Percentiles rank a stretch among this genome's conserved stretches.
phyloP scores from a whole-genome alignment of 1,140 invertebrate genomes.

The Calycopis cecrops region DNA sequence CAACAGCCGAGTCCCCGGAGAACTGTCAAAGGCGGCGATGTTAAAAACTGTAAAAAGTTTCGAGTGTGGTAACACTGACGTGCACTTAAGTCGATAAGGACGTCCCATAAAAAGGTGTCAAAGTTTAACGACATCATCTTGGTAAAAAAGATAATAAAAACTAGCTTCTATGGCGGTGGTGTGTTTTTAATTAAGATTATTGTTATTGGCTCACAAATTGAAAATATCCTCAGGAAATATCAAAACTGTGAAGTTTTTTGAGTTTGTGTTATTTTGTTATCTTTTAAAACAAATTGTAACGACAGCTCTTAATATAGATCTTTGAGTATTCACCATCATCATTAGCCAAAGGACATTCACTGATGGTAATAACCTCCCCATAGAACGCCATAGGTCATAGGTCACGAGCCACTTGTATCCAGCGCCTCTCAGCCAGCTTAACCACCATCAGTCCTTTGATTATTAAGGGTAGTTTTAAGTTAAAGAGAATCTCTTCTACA shows the following conservation, averaged over 20 bases:
- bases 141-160: conserved; percentile 43
- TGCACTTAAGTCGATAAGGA: conserved; percentile 46
- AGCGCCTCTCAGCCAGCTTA: no score
- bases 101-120: conserved; percentile 52
- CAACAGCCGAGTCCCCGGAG: conserved; percentile 6
- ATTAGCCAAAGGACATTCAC: no score
- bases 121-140: conserved; percentile 48
- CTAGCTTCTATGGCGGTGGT: conserved; percentile 24
- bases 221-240: conserved; percentile 55
- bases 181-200: conserved; percentile 58
- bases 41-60: conserved; percentile 18
- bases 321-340: no score
- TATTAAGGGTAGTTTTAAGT: no score
- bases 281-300: neutral
- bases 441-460: no score
- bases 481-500: no score
- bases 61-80: conserved; percentile 30
- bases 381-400: no score
- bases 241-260: conserved; percentile 25
- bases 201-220: conserved; percentile 44
- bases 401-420: no score
- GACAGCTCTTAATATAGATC: no score
- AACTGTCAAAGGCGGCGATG: conserved; percentile 9
- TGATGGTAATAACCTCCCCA: no score
- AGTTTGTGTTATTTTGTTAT: neutral